phyloP scores from a whole-genome alignment of 1,140 invertebrate genomes.

The Dreissena polymorpha region DNA sequence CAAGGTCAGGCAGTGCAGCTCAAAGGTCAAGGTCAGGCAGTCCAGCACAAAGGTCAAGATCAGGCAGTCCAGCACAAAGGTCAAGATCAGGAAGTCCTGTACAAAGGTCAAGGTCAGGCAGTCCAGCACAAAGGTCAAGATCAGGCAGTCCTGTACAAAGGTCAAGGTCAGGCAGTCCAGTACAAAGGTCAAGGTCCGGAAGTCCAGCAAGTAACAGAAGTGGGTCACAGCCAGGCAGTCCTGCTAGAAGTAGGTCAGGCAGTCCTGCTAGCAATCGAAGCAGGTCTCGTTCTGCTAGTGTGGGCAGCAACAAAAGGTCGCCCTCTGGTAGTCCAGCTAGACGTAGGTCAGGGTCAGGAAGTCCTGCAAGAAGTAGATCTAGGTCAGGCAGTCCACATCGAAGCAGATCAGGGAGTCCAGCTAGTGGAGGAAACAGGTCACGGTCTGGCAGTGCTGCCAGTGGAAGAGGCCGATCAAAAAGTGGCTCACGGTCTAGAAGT shows the following conservation, averaged over 20 bases:
- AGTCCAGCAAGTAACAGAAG: not conserved
- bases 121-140: slow-evolving; percentile 13
- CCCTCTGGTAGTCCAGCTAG: slow-evolving; percentile 24
- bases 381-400: slow-evolving; percentile 32
- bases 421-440: slow-evolving; percentile 34
- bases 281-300: slow-evolving; percentile 15
- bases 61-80: slow-evolving; percentile 9
- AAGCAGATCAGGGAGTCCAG: slow-evolving; percentile 35
- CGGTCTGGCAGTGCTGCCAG: slow-evolving; percentile 41
- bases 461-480: slow-evolving; percentile 5
- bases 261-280: not conserved
- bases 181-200: slow-evolving; percentile 34
- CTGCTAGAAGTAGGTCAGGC: slow-evolving; percentile 24
- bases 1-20: slow-evolving; percentile 29
- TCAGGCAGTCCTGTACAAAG: not conserved
- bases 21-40: slow-evolving; percentile 14
- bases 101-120: slow-evolving; percentile 39
- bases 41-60: slow-evolving; percentile 19
- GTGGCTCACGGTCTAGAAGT: too few relatives aligned
- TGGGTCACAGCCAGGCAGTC: not conserved
- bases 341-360: slow-evolving; percentile 13
- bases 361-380: slow-evolving; percentile 20
- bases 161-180: slow-evolving; percentile 2
- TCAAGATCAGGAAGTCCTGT: slow-evolving; percentile 12
- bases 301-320: slow-evolving; percentile 13